Percentiles rank a stretch among this genome's conserved stretches.
Conservation (phyloP, 1,140 invertebrate genomes). For the Dolichoris vasculosae region DNA sequence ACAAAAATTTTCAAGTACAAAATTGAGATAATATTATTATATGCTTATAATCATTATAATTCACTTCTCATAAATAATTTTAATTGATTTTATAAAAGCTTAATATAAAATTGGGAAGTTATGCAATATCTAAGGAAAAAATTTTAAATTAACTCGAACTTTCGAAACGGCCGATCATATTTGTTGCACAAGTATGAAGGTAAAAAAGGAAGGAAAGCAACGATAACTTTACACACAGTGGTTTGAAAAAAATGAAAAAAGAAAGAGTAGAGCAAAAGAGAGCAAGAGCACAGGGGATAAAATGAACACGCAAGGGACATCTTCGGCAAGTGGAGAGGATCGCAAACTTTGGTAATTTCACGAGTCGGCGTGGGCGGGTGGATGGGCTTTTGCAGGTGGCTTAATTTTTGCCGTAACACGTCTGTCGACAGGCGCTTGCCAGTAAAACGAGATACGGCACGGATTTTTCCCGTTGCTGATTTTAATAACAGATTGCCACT, state of each 20-base stretch:
- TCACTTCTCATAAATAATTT: not conserved
- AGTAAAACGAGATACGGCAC: constrained; percentile 70
- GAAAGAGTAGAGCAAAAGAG: not conserved
- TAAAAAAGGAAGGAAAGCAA: constrained; percentile 16
- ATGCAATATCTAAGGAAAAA: not conserved
- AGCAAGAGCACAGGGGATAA: constrained; percentile 1
- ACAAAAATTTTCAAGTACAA: no score
- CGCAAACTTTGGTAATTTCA: constrained; percentile 62
- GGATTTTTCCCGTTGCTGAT: constrained; percentile 75
- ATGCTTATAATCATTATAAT: not conserved
- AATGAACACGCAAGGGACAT: constrained; percentile 37
- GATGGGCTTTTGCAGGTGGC: constrained; percentile 61
- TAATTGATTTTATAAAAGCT: not conserved
- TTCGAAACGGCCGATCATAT: constrained; percentile 6
- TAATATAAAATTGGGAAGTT: constrained; percentile 12
- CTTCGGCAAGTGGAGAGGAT: constrained; percentile 47
- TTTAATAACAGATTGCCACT: constrained; percentile 74
- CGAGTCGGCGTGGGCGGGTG: constrained; percentile 19
- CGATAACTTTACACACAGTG: constrained; percentile 1
- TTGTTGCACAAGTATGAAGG: not conserved
- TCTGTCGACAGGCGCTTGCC: constrained; percentile 59
- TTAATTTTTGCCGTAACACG: constrained; percentile 74
- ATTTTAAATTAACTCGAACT: constrained; percentile 37
- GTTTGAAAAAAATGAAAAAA: constrained; percentile 16
- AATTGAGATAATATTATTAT: no score